Conservation (phyloP, 2,888 invertebrate species). For the Drosophila incognita region DNA sequence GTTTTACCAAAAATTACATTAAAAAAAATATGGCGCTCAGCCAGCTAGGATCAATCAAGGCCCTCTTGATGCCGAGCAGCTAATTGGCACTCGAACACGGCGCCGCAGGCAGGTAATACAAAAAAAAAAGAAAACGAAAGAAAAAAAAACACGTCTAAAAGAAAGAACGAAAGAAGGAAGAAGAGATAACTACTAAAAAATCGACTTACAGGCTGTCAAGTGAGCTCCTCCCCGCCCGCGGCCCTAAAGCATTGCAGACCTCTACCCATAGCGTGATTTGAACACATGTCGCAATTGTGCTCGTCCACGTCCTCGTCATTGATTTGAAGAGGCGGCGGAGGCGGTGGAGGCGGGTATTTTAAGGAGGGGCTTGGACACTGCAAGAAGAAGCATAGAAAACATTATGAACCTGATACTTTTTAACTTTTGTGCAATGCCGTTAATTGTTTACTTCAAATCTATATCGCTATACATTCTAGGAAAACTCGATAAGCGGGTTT, state of each 20-base stretch:
- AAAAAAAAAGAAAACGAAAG: neutral
- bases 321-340: conserved; percentile 5
- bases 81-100: conserved; percentile 62
- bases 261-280: conserved; percentile 3
- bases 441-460: conserved; percentile 3
- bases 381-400: neutral
- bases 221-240: neutral
- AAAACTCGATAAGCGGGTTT: neutral
- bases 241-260: neutral
- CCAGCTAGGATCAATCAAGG: conserved; percentile 38
- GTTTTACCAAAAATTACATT: conserved; percentile 24
- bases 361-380: conserved; percentile 1
- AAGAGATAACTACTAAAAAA: conserved; percentile 29
- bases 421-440: neutral
- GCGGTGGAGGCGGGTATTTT: neutral
- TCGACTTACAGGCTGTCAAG: conserved; percentile 24
- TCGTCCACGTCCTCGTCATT: conserved; percentile 11
- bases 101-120: conserved; percentile 38
- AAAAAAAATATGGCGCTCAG: conserved; percentile 2
- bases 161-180: neutral
- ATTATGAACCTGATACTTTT: conserved; percentile 1
- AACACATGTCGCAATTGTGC: conserved; percentile 32
- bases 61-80: conserved; percentile 39
- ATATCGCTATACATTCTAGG: neutral
- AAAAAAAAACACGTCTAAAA: neutral